phyloP scores from a whole-genome alignment of 2,113 vertebrate genomes.

The Alouatta palliata region DNA sequence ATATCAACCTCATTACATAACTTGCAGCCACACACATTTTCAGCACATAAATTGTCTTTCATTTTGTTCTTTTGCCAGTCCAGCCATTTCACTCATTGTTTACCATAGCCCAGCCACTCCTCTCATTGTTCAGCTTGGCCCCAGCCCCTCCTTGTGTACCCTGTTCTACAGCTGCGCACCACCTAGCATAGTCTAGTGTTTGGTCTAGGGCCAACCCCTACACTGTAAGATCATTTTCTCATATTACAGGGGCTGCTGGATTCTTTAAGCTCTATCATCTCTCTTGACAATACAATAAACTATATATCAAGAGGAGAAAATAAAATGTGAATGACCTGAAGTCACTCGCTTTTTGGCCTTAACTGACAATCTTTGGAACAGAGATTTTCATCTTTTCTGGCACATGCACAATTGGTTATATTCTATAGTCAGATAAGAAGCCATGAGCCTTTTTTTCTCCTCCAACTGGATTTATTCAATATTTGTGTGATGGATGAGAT shows the following conservation, averaged over 20 bases:
- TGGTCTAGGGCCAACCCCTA: not conserved
- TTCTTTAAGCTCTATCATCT: not conserved
- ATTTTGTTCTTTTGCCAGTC: not conserved
- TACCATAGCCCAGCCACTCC: not conserved
- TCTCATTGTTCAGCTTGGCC: not conserved
- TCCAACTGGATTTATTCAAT: not conserved
- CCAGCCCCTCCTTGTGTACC: not conserved
- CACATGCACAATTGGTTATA: not conserved
- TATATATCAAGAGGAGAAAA: not conserved
- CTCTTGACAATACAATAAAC: not conserved
- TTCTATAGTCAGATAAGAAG: not conserved
- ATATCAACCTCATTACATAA: not conserved
- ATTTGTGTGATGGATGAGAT: not conserved
- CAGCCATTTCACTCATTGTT: no score
- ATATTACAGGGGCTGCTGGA: not conserved
- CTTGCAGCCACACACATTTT: not conserved
- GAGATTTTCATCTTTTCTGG: not conserved
- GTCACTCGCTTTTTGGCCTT: slow-evolving; percentile 5
- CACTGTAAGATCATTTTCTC: not conserved
- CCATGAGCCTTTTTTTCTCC: not conserved
- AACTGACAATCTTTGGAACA: not conserved
- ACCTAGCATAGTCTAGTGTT: not conserved
- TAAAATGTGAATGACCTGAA: not conserved
- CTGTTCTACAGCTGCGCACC: not conserved
- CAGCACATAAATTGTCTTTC: not conserved